Evolutionary conservation across 2,888 invertebrate genomes (phyloP), one percentile per base, ranked within the genome.

Genomic region (Drosophila niveifrons): DNA sequence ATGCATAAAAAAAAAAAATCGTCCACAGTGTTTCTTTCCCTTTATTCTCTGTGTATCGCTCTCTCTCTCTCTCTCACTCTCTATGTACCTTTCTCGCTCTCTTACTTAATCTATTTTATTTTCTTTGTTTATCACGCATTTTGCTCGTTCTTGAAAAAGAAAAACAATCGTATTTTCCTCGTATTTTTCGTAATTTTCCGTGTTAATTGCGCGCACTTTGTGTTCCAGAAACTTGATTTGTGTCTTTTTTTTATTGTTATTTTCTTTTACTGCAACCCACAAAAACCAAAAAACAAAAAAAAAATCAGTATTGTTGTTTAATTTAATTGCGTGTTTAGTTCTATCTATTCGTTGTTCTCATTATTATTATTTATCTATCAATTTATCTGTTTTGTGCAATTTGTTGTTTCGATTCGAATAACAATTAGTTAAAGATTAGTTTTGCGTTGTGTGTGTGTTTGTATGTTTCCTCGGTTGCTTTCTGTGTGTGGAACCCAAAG

Each of bases 321-420:
- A 50, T 69, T 79, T 72, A 72, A 71, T 65, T 80, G 64, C 74
- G 74, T 80, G 83, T 76, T 85, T 86, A 66, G 55, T 55, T 52
- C 8, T 57, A 78, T 43, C 61, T 74, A 34, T 69, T 28, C 46
- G 69, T 69, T 75, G 62, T 77, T 57, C 57, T 47, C 73, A 66
- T 78, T 66, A 36, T 48, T 66, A 59, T 56, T 46, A 28, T 68
- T 50, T 77, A 71, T 78, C 57, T 78, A 73, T 57, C 56, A 56
- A 62, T 50, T 75, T 71, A 62, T 48, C 31, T 79, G 82, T 67
- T 73, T 57, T 66, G 66, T 83, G 50, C 64, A 15, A 64, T 48
- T 28, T 53, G 29, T 56, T 61, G 29, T 58, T 18, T 53, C 52
- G 34, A 28, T 15, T 56, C 13, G 41, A 55, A 51, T 65, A 64